Evolutionary conservation across 2,113 vertebrate genomes (phyloP), one percentile per base, ranked within the genome.

Genomic region (Pluvianellus socialis): DNA sequence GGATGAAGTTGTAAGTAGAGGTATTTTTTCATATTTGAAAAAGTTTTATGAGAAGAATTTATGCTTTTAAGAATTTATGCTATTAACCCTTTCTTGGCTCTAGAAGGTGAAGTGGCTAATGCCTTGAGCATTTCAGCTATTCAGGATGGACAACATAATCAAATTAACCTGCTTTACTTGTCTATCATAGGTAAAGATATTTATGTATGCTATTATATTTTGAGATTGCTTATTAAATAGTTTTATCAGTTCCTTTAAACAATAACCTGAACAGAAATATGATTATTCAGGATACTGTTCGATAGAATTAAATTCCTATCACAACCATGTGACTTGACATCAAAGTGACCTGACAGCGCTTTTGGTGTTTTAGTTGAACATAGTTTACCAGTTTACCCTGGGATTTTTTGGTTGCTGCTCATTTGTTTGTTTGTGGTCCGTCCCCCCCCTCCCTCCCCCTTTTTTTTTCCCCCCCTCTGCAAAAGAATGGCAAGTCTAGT

Each of bases 381-480:
- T 19, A 10, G 7, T 70, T 92, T 80, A 84, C 7, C 7, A 10
- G 7, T 70, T 92, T 80, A 84, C 7, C 7, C 14, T 23, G 33
- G 13, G 0, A 8, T 65, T 71, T 61, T 86, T 58, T 33, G 5
- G 3, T 61, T 61, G 8, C 35, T 80, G 3, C 9, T 59, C 2
- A 4, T 76, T 72, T 75, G 5, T 70, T 88, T 58, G 2, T 4
- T 83, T 47, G 32, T 44, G 62, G 27, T 5, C 8, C 14, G 53
- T 23, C 1, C 2, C 2, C 2, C 5, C 9, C 21, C 11, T 8
- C 1, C 5, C 4, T 8, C 12, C 3, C 5, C 4, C 19, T 10
- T 9, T 42, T 19, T 15, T 42, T 17, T 17, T 14, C 5, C 20
- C 45, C 11, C 9, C 20, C 44, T 44, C 6, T 50, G 10, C 8